Evolutionary conservation across 2,797 vertebrate species (phyloP), one percentile per base, ranked within the genome.

Genomic region (Oryzias sinensis): DNA sequence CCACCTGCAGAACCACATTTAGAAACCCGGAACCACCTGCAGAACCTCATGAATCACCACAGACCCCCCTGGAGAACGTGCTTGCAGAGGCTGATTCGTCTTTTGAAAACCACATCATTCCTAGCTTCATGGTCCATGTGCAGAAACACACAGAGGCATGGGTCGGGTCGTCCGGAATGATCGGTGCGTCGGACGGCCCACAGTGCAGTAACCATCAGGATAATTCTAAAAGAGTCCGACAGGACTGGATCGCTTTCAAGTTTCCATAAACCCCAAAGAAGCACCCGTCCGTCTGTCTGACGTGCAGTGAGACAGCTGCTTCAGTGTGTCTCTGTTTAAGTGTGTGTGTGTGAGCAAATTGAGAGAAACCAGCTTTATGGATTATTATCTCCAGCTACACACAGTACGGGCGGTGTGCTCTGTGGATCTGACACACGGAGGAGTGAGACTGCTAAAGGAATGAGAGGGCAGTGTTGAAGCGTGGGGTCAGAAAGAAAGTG

Each of bases 361-460:
- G 54, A 61, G 56, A 69, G 76, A 72, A 77, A 82, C 70, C 80
- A 81, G 70, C 75, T 76, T 79, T 79, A 84, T 87, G 75, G 76
- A 82, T 85, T 85, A 83, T 85, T 87, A 85, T 82, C 82, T 83
- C 73, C 56, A 77, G 82, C 84, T 72, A 77, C 72, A 70, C 59
- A 68, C 53, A 72, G 51, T 33, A 33, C 11, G 49, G 43, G 24
- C n/a, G 49, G 53, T 60, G 67, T 72, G 65, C n/a, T 65, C 69
- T 66, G 68, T 56, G 71, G 71, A 75, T 74, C 68, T 68, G 54
- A 76, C 53, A 65, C 65, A 64, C 43, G 37, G 22, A 7, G 41
- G 45, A 16, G 56, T 6, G 57, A 29, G 55, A 25, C 61, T 52
- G 55, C 9, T 59, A 8, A 15, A 41, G 33, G 1, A 25, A 29